phyloP scores from a whole-genome alignment of 2,113 vertebrate species.

The Etia nguti region DNA sequence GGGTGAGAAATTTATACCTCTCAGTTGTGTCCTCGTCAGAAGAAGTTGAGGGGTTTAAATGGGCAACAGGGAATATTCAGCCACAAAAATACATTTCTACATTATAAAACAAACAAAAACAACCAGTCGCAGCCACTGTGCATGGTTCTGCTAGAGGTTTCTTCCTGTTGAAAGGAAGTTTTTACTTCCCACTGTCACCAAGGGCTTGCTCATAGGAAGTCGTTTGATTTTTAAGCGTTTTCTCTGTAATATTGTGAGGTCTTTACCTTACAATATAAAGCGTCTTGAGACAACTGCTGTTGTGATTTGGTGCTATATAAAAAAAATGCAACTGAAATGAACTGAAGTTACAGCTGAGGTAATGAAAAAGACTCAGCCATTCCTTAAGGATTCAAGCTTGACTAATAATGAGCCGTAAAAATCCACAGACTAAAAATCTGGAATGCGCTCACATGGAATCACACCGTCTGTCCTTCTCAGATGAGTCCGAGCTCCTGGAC shows the following conservation, averaged over 20 bases:
- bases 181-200: not conserved
- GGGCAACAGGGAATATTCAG: not conserved
- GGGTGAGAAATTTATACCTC: conserved; percentile 65
- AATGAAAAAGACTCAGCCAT: not conserved
- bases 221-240: not conserved
- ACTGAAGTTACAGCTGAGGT: not conserved
- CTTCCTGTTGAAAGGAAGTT: not conserved
- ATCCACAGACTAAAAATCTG: not conserved
- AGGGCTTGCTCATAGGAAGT: accelerated
- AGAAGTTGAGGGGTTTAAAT: not conserved
- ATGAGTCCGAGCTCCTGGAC: conserved; percentile 82
- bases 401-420: not conserved
- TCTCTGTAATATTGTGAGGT: not conserved
- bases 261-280: not conserved
- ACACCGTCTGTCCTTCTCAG: conserved; percentile 46
- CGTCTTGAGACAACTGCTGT: not conserved
- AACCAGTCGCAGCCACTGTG: not conserved
- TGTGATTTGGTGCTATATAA: not conserved
- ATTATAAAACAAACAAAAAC: not conserved
- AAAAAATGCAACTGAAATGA: not conserved
- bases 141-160: not conserved
- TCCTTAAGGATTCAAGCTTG: not conserved
- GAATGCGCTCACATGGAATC: not conserved
- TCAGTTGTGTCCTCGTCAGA: not conserved
- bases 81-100: accelerated